A percentile compares a stretch with the other conserved stretches of the same genome.
Conservation (phyloP, 2,797 vertebrate species). For the Aphelocoma californica region DNA sequence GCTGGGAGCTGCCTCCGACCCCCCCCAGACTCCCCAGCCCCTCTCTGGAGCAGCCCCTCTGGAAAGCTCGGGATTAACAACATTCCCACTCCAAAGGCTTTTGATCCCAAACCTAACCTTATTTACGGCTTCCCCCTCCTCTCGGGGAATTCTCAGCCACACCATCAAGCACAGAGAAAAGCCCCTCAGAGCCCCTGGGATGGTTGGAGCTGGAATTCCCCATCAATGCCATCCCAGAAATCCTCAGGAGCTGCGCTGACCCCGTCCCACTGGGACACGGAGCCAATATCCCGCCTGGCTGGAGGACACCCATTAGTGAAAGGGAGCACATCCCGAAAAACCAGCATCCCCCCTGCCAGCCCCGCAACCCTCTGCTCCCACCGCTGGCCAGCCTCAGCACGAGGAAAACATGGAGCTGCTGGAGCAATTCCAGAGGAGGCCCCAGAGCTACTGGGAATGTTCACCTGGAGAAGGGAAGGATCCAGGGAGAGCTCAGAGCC, state of each 20-base stretch:
- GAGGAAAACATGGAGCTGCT: neutral
- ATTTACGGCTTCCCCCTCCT: conserved; percentile 16
- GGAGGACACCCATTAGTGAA: neutral
- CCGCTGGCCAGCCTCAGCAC: too few relatives aligned
- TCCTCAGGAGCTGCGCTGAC: neutral
- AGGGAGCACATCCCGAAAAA: neutral
- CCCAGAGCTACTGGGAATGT: too few relatives aligned
- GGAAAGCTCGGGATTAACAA: neutral
- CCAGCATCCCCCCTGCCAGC: neutral
- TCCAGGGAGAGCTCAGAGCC: neutral
- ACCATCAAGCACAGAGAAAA: conserved; percentile 9
- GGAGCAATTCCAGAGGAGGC: too few relatives aligned
- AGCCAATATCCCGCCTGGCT: neutral
- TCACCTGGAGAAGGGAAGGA: neutral
- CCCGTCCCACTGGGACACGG: rapidly evolving
- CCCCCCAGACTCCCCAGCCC: rapidly evolving
- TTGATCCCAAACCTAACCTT: neutral
- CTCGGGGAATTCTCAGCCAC: neutral
- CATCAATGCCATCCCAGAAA: neutral
- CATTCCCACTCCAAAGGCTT: neutral
- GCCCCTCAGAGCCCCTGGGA: neutral
- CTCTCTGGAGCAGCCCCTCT: neutral
- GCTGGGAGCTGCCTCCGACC: neutral
- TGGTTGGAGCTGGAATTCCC: neutral
- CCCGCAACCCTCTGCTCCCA: neutral